Evolutionary conservation across 2,113 vertebrate genomes (phyloP).

Genomic region (Pangasianodon gigas): DNA sequence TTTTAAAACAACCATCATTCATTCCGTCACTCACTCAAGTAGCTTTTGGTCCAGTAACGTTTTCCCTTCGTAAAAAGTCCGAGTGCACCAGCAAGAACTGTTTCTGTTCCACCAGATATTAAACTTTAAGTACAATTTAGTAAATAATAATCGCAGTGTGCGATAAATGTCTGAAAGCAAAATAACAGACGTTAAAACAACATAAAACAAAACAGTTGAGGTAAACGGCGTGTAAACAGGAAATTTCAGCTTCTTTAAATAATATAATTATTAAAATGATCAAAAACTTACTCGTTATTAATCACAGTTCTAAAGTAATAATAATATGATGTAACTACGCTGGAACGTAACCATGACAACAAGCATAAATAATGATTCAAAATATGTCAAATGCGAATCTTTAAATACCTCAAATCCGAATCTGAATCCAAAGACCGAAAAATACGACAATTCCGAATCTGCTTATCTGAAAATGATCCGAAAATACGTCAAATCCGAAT

Average conservation of each 20-base stretch:
- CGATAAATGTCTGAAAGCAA: not conserved
- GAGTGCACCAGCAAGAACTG: not conserved
- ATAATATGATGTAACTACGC: not conserved
- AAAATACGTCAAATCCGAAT: too few species aligned
- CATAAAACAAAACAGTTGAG: too few species aligned
- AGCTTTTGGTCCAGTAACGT: not conserved
- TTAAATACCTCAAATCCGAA: not conserved
- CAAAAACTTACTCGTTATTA: not conserved
- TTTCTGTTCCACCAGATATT: not conserved
- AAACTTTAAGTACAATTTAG: not conserved
- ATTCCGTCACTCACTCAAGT: not conserved
- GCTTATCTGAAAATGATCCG: too few species aligned
- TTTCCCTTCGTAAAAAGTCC: not conserved
- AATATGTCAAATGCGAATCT: not conserved
- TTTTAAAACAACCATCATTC: not conserved
- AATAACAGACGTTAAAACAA: too few species aligned
- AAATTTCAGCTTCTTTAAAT: not conserved
- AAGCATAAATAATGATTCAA: not conserved
- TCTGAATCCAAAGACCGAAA: not conserved
- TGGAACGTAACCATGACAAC: not conserved
- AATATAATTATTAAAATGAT: too few species aligned
- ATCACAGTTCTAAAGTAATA: not conserved
- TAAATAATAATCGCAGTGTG: not conserved
- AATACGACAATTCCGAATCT: not conserved
- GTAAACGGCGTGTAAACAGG: not conserved